Evolutionary conservation across 2,113 vertebrate genomes (phyloP).

Genomic region (Toxotes chatareus): DNA sequence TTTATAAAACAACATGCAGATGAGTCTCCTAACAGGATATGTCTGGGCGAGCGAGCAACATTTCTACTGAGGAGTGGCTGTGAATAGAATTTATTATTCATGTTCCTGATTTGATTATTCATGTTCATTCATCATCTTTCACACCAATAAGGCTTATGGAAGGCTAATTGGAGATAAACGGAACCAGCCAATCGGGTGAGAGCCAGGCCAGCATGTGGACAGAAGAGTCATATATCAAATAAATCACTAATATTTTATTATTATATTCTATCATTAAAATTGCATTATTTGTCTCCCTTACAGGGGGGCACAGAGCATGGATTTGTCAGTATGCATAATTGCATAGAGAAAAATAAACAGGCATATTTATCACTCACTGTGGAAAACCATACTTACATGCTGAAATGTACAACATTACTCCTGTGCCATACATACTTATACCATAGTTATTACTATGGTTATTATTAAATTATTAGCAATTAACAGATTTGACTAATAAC

Average conservation of each 20-base stretch:
- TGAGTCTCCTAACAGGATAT: conserved; percentile 47
- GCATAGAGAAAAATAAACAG: conserved; percentile 1
- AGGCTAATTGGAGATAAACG: conserved; percentile 90
- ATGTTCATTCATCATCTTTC: conserved; percentile 89
- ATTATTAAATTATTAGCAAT: neutral
- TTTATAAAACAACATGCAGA: neutral
- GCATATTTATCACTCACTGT: neutral
- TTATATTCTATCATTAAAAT: neutral
- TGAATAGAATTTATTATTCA: conserved; percentile 69
- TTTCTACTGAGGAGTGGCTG: conserved; percentile 69
- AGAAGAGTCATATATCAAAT: conserved; percentile 45
- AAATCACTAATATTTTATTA: conserved; percentile 44
- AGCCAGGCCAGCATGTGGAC: neutral
- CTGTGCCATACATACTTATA: no score
- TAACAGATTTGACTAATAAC: neutral
- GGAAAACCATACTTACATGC: neutral
- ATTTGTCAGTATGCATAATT: conserved; percentile 10
- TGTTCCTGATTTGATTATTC: conserved; percentile 71
- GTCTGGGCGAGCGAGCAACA: neutral
- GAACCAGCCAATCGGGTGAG: neutral
- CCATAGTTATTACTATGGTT: neutral
- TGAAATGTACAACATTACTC: neutral
- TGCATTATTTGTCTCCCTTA: conserved; percentile 73
- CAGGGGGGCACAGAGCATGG: neutral
- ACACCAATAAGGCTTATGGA: conserved; percentile 89